Evolutionary conservation across 2,888 invertebrate species (phyloP).

Genomic region (Clanis bilineata): DNA sequence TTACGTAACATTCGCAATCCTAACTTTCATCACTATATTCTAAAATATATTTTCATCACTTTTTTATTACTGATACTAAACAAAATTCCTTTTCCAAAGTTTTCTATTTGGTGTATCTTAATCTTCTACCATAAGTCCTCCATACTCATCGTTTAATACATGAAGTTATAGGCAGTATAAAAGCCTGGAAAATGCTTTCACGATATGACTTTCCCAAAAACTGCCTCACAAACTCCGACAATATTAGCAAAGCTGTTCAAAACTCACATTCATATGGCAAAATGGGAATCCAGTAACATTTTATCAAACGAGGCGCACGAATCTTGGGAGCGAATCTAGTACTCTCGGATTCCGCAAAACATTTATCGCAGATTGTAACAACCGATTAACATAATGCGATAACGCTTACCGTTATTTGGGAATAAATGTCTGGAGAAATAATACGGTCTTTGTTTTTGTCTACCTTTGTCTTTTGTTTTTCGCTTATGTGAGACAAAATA

Average conservation of each 20-base stretch:
- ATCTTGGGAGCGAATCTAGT: background rate
- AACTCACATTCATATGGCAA: background rate
- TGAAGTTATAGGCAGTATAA: background rate
- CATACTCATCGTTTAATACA: background rate
- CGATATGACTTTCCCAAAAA: background rate
- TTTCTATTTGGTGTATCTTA: background rate
- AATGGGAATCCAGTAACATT: slow-evolving; percentile 3
- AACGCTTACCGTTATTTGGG: slow-evolving; percentile 20
- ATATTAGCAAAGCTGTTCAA: background rate
- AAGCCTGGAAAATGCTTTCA: background rate
- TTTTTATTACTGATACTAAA: too few species aligned
- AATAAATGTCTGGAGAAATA: slow-evolving; percentile 17
- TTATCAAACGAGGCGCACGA: background rate
- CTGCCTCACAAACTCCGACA: background rate
- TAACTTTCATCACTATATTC: too few species aligned
- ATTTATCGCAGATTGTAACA: slow-evolving; percentile 16
- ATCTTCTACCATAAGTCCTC: background rate
- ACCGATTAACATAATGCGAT: slow-evolving; percentile 20
- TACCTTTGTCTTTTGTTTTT: too few species aligned
- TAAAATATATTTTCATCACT: too few species aligned
- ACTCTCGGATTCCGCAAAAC: slow-evolving; percentile 9
- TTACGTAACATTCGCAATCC: too few species aligned
- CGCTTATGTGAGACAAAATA: too few species aligned
- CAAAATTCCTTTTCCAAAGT: too few species aligned
- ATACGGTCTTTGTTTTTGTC: background rate